Conservation (phyloP, 2,113 vertebrate genomes). For the Elgaria multicarinata region DNA sequence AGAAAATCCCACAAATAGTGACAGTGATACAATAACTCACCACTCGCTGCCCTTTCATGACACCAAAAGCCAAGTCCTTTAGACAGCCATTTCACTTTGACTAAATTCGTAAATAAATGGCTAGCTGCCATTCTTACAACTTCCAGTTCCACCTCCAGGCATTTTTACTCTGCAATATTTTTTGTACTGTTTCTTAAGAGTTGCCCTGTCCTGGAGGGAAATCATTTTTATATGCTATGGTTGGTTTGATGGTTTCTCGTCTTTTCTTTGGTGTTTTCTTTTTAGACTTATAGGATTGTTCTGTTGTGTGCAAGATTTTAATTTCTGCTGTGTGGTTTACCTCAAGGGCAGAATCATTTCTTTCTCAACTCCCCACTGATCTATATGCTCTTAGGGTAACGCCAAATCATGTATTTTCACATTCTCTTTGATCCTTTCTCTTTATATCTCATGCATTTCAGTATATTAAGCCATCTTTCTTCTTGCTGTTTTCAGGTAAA, state of each 20-base stretch:
- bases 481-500: constrained; percentile 11
- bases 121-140: background rate
- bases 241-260: background rate
- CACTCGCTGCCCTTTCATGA: background rate
- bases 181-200: background rate
- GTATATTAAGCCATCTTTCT: background rate
- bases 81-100: background rate
- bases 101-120: background rate
- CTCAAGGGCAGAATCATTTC: constrained; percentile 20
- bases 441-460: background rate
- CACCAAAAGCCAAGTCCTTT: background rate
- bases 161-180: background rate
- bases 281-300: constrained; percentile 5
- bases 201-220: background rate
- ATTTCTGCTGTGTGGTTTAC: constrained; percentile 10
- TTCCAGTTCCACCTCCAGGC: background rate
- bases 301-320: background rate
- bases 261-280: background rate
- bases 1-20: no score
- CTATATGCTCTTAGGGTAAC: background rate
- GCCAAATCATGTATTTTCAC: constrained; percentile 30
- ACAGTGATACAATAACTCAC: background rate
- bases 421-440: constrained; percentile 21
- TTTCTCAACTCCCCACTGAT: background rate
- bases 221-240: background rate